Evolutionary conservation across 2,797 vertebrate species (phyloP).

Genomic region (Acanthiza pusilla): DNA sequence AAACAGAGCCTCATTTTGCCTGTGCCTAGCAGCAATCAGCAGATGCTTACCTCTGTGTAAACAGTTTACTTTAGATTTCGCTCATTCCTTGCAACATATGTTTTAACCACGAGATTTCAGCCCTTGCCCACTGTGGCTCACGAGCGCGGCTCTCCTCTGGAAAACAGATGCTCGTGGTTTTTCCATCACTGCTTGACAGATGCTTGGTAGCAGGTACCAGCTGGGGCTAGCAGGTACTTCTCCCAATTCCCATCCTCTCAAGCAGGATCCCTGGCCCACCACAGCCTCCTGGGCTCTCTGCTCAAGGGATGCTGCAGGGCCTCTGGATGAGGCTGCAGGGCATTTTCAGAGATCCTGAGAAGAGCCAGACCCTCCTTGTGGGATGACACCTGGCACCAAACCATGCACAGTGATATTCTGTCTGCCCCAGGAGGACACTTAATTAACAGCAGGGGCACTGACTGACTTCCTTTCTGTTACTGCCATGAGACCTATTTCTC

Average conservation of each 20-base stretch:
- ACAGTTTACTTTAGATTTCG: slow-evolving; percentile 8
- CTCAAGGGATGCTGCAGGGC: background rate
- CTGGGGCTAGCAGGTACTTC: background rate
- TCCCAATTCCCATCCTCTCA: background rate
- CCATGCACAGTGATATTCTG: background rate
- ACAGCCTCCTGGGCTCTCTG: background rate
- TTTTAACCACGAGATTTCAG: background rate
- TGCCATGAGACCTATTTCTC: background rate
- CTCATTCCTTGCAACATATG: background rate
- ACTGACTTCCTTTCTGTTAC: background rate
- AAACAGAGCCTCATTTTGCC: background rate
- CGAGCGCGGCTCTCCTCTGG: background rate
- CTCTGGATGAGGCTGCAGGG: background rate
- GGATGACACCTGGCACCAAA: background rate
- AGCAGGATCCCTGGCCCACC: fast-evolving
- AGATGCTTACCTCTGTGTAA: slow-evolving; percentile 24
- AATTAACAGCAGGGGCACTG: background rate
- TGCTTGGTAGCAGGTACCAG: background rate
- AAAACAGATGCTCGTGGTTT: background rate
- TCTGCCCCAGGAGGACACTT: background rate
- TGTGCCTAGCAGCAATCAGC: background rate
- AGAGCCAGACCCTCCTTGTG: background rate
- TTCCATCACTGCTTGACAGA: background rate
- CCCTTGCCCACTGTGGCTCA: fast-evolving
- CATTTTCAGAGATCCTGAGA: background rate